phyloP scores from a whole-genome alignment of 1,140 invertebrate genomes.

The Theocolax elegans region DNA sequence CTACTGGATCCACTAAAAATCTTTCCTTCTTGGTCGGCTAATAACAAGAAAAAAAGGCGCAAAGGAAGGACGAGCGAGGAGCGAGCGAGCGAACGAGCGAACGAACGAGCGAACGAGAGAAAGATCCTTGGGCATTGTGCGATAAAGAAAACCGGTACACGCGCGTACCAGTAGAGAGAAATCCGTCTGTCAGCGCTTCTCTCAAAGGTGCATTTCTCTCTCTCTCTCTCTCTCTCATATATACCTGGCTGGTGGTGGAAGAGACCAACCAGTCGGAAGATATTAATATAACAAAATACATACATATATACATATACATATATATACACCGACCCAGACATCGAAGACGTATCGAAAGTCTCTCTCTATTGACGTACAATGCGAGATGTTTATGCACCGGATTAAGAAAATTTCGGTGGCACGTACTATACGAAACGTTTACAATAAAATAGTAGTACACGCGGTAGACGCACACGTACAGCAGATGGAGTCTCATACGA shows the following conservation, averaged over 20 bases:
- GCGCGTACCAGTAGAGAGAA: constrained; percentile 29
- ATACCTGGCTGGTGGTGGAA: constrained; percentile 55
- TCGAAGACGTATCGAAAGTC: too few relatives aligned
- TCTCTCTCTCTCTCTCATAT: constrained; percentile 23
- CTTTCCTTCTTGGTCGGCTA: constrained; percentile 43
- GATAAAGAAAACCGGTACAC: constrained; percentile 58
- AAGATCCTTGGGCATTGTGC: constrained; percentile 58
- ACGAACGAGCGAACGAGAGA: constrained; percentile 44
- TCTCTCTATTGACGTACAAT: constrained; percentile 47
- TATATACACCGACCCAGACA: too few relatives aligned
- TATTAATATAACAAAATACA: constrained; percentile 68
- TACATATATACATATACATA: not conserved
- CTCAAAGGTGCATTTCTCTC: constrained; percentile 24
- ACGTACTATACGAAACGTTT: constrained; percentile 30
- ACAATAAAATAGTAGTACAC: constrained; percentile 41
- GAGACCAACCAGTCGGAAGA: constrained; percentile 65
- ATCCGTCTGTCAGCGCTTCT: constrained; percentile 53
- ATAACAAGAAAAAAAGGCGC: constrained; percentile 33
- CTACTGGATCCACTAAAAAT: constrained; percentile 33
- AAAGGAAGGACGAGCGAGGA: constrained; percentile 6
- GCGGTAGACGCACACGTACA: constrained; percentile 57
- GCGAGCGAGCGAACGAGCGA: too few relatives aligned
- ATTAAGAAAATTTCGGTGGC: constrained; percentile 44
- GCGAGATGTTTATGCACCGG: constrained; percentile 67
- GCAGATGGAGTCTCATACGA: too few relatives aligned